Base-by-base conservation (phyloP, 2,797 vertebrate genomes). In the Brachymystax lenok region DNA sequence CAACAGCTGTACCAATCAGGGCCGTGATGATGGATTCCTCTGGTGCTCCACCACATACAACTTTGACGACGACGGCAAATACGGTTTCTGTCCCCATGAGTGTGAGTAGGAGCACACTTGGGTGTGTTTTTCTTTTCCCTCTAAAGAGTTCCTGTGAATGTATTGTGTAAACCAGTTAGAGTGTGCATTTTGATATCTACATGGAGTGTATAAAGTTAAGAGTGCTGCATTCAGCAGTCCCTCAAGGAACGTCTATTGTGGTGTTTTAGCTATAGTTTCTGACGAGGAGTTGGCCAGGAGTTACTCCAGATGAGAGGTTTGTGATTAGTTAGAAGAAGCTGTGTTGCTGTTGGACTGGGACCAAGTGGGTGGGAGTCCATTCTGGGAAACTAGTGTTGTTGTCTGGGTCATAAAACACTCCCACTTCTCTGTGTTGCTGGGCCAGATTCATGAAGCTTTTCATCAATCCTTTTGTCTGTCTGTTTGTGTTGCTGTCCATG, bases 21-120 rank as follows among this genome's bases (percentile, higher is more conserved):
- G 98, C 5, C 96, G 98, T n/a, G 96, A 88, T 0, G 98, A 99
- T 1, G 98, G 98, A 78, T 99, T 99, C 89, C 94, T 99, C 69
- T 99, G 98, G 98, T 99, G 98, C 74, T 96, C 97, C 21, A 99
- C 98, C 54, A 95, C 95, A 12, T 96, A 98, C 91, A 94, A 99
- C 93, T 99, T 99, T 4, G 97, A 98, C 52, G 88, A 94, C 2
- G 98, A 99, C 0, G 94, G 94, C 85, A 99, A 99, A 92, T 99
- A 99, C 0, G 98, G 98, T 80, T 99, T 99, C 91, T 99, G 98
- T 75, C 98, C 98, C 71, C 98, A 99, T 1, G 98, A 99, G 88
- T 92, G 98, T 99, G 91, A 97, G 98, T 90, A 51, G 1, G 10
- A 71, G 3, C 6, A 12, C 2, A 35, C 2, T 61, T 73, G 71